phyloP scores from a whole-genome alignment of 2,888 invertebrate genomes.

The Euzophera pinguis region DNA sequence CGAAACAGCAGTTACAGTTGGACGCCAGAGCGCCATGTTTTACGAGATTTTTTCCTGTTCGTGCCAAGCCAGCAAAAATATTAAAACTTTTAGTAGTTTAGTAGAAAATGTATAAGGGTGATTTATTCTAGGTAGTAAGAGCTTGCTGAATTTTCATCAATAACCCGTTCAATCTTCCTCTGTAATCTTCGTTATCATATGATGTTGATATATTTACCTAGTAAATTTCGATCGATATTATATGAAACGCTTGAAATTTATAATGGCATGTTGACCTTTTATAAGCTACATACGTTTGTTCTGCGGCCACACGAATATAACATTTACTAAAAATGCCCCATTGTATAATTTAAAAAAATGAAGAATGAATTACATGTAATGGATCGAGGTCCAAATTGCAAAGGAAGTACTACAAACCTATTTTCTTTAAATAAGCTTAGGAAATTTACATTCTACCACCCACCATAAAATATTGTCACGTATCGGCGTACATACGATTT shows the following conservation, averaged over 20 bases:
- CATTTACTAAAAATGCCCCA: no score
- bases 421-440: slow-evolving; percentile 16
- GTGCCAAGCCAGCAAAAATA: neutral
- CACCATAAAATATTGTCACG: slow-evolving; percentile 9
- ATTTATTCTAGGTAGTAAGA: neutral
- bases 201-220: no score
- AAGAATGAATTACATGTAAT: neutral
- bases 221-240: no score
- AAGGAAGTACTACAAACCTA: slow-evolving; percentile 24
- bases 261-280: no score
- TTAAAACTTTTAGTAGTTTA: neutral
- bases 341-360: no score
- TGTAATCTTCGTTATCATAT: no score
- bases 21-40: neutral
- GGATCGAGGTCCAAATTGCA: slow-evolving; percentile 4
- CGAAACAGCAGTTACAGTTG: no score
- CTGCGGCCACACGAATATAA: no score
- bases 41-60: neutral
- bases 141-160: neutral
- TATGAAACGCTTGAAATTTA: no score
- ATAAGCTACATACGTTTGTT: no score
- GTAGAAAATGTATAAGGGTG: neutral
- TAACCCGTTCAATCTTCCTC: neutral
- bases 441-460: neutral
- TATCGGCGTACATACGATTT: neutral